Evolutionary conservation across 2,113 vertebrate genomes (phyloP).

Genomic region (Cavia aperea): DNA sequence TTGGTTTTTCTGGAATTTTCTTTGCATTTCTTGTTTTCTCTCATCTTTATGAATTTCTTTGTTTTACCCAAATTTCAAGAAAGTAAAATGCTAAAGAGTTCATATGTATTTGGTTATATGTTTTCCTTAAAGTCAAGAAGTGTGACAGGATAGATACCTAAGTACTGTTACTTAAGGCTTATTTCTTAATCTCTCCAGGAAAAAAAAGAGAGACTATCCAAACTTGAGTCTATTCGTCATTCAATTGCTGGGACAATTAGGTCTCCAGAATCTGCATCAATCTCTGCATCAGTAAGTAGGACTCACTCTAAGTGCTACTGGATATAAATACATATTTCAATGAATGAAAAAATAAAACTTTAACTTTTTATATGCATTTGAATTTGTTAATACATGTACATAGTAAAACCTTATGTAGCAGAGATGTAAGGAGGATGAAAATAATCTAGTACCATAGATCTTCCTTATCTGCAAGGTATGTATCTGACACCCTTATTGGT

Average conservation of each 20-base stretch:
- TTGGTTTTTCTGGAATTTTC: neutral
- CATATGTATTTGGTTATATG: neutral
- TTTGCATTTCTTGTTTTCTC: slow-evolving; percentile 21
- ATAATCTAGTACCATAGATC: neutral
- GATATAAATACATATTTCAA: neutral
- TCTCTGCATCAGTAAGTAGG: slow-evolving; percentile 89
- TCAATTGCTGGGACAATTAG: slow-evolving; percentile 96
- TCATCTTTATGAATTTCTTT: neutral
- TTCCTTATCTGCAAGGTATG: neutral
- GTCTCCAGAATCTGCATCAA: slow-evolving; percentile 87
- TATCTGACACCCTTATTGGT: neutral
- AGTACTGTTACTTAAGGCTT: slow-evolving; percentile 23
- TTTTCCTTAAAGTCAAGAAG: neutral
- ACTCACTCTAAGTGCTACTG: neutral
- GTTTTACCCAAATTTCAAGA: neutral
- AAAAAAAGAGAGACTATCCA: slow-evolving; percentile 92
- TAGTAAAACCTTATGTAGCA: neutral
- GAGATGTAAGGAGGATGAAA: neutral
- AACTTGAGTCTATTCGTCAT: slow-evolving; percentile 93
- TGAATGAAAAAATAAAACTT: neutral
- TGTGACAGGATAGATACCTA: neutral
- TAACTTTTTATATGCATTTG: neutral
- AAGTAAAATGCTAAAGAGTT: slow-evolving; percentile 1
- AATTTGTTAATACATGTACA: neutral
- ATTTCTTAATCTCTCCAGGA: slow-evolving; percentile 79